Evolutionary conservation across 2,888 invertebrate genomes (phyloP).

Genomic region (Heliconius ismenius): DNA sequence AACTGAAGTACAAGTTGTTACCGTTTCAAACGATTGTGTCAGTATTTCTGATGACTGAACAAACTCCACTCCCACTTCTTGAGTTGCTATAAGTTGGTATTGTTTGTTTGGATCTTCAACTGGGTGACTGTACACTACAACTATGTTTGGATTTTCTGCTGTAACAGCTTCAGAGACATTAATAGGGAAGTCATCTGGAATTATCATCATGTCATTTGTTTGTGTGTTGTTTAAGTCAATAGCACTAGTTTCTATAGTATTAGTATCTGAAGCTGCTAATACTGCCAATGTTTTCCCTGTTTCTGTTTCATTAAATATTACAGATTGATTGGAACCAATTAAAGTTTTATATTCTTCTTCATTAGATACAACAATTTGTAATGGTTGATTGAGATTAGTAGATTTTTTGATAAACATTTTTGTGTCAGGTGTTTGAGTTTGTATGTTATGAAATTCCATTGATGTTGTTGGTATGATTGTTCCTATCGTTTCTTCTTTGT

Average conservation of each 20-base stretch:
- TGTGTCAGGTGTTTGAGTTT: slow-evolving; percentile 51
- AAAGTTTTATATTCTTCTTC: slow-evolving; percentile 78
- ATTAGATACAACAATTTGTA: slow-evolving; percentile 77
- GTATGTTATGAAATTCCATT: slow-evolving; percentile 57
- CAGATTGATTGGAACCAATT: slow-evolving; percentile 71
- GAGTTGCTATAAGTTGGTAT: slow-evolving; percentile 73
- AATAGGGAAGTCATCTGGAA: slow-evolving; percentile 82
- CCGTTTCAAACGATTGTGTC: slow-evolving; percentile 71
- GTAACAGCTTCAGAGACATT: slow-evolving; percentile 77
- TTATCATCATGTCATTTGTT: slow-evolving; percentile 83
- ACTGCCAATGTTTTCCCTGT: slow-evolving; percentile 70
- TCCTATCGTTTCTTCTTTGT: slow-evolving; percentile 52
- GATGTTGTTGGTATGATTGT: slow-evolving; percentile 56
- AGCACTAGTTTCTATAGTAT: slow-evolving; percentile 56
- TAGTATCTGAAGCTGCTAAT: slow-evolving; percentile 59
- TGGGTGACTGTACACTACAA: slow-evolving; percentile 84
- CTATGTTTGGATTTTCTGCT: slow-evolving; percentile 82
- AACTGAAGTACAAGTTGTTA: slow-evolving; percentile 73
- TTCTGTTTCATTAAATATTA: slow-evolving; percentile 71
- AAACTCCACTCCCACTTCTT: slow-evolving; percentile 67
- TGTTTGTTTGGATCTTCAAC: slow-evolving; percentile 81
- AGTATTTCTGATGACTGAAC: slow-evolving; percentile 70
- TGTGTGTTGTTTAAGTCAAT: slow-evolving; percentile 78
- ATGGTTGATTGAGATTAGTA: slow-evolving; percentile 63
- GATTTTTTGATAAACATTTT: slow-evolving; percentile 64